Evolutionary conservation across 2,113 vertebrate species (phyloP), one percentile per base, ranked within the genome.

Genomic region (Microcebus griseorufus): DNA sequence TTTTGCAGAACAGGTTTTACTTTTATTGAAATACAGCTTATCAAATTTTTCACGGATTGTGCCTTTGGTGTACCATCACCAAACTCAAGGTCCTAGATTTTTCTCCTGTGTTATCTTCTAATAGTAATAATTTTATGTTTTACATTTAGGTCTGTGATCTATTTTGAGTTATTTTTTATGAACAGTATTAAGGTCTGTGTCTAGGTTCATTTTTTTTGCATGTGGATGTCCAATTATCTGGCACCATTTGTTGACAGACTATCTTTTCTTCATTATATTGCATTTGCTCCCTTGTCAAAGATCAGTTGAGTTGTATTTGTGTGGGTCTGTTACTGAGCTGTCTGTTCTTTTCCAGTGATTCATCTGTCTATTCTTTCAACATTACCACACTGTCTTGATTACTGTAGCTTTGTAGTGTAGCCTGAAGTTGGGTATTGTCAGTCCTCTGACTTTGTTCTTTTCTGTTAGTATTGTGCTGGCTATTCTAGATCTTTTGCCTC

Each of bases 1-100:
- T 88, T 69, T 82, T 39, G 51, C 25, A 32, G 78, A 85, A 37
- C 90, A 81, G n/a, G 39, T 83, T 73, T 90, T 55, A 32, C 25
- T 84, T 78, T 96, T 91, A 86, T 79, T 90, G 60, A 93, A 93
- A 73, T 69, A 45, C 25, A 75, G 12, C 53, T 65, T 90, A 37
- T 32, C 34, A 78, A 45, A 67, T 90, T 62, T 92, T 96, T 75
- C 88, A 88, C 88, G 55, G 32, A 91, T 76, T 25, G 7, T 92
- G 51, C 51, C 51, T 90, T 90, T 96, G 85, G 51, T 94, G 37
- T 67, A 29, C 67, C 39, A 91, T 29, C 11, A 32, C 79, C 64
- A 85, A 45, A 23, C 55, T 34, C 23, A 53, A 48, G 23, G 37
- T 90, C 53, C 29, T 80, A 39, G 23, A 60, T 73, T 93, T 91